Conservation (phyloP, 1,140 invertebrate species). For the Zaprionus tsacasi region DNA sequence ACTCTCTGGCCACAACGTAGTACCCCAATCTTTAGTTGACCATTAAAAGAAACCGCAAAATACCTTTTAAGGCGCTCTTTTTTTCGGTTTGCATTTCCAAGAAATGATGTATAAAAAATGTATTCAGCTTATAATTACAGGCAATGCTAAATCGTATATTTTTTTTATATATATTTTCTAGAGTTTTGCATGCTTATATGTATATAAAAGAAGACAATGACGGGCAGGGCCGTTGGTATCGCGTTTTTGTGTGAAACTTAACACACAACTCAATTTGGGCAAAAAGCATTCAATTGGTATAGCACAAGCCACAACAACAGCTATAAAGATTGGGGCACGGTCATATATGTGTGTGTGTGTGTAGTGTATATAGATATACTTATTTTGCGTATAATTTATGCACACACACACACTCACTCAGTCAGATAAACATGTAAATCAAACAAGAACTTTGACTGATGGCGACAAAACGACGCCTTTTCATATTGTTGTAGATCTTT, state of each 20-base stretch:
- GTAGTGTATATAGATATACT: conserved; percentile 15
- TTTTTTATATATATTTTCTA: conserved; percentile 11
- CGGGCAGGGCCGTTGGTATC: conserved; percentile 42
- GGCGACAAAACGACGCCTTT: conserved; percentile 69
- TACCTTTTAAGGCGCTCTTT: conserved; percentile 53
- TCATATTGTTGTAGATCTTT: conserved; percentile 33
- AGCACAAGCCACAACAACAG: conserved; percentile 23
- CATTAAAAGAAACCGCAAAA: conserved; percentile 55
- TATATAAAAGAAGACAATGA: conserved; percentile 33
- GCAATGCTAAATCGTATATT: conserved; percentile 23
- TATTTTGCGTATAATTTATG: conserved; percentile 72
- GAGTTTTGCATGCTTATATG: conserved; percentile 37
- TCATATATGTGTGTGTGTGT: neutral
- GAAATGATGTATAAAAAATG: conserved; percentile 48
- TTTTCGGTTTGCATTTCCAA: conserved; percentile 55
- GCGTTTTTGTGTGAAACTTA: conserved; percentile 73
- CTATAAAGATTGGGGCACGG: conserved; percentile 20
- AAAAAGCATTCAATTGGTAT: conserved; percentile 51
- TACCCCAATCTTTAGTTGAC: conserved; percentile 7
- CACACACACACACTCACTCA: conserved; percentile 54
- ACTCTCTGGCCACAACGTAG: neutral
- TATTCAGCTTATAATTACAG: conserved; percentile 70
- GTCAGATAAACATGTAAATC: conserved; percentile 76
- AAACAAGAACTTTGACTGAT: conserved; percentile 81
- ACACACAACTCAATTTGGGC: conserved; percentile 75